Evolutionary conservation across 2,113 vertebrate genomes (phyloP).

Genomic region (Gallinago jamesoni): DNA sequence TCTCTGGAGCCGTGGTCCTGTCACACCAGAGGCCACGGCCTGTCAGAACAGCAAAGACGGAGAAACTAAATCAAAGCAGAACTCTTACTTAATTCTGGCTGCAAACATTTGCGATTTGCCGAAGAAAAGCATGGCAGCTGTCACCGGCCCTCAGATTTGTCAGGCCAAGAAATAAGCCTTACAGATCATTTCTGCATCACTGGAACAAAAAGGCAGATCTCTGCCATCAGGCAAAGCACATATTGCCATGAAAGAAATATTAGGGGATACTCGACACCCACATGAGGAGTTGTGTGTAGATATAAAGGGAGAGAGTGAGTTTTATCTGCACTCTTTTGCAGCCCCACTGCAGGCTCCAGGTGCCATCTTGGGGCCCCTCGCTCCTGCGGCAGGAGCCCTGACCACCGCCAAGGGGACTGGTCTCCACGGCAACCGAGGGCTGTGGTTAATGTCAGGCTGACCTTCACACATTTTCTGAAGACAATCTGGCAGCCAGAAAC

Average conservation of each 20-base stretch:
- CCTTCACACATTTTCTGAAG: background rate
- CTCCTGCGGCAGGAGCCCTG: background rate
- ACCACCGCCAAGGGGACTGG: accelerated
- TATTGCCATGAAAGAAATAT: background rate
- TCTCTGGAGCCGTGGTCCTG: accelerated
- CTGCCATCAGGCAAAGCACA: background rate
- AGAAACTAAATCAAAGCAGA: slow-evolving; percentile 26
- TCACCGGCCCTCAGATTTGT: slow-evolving; percentile 3
- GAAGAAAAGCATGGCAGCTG: slow-evolving; percentile 37
- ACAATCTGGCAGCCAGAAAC: background rate
- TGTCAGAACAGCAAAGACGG: background rate
- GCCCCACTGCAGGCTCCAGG: background rate
- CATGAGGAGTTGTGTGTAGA: accelerated
- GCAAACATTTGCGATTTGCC: slow-evolving; percentile 34
- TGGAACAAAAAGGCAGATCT: background rate
- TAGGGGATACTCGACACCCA: background rate
- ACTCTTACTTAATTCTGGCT: background rate
- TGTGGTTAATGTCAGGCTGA: background rate
- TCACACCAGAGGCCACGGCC: background rate
- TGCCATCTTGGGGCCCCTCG: background rate
- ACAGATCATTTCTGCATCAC: background rate
- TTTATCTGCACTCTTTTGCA: accelerated
- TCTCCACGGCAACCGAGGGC: background rate
- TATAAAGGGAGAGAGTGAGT: background rate
- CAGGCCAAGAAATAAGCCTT: slow-evolving; percentile 31